Conservation (phyloP, 1,140 invertebrate species). For the Hyphantria cunea region DNA sequence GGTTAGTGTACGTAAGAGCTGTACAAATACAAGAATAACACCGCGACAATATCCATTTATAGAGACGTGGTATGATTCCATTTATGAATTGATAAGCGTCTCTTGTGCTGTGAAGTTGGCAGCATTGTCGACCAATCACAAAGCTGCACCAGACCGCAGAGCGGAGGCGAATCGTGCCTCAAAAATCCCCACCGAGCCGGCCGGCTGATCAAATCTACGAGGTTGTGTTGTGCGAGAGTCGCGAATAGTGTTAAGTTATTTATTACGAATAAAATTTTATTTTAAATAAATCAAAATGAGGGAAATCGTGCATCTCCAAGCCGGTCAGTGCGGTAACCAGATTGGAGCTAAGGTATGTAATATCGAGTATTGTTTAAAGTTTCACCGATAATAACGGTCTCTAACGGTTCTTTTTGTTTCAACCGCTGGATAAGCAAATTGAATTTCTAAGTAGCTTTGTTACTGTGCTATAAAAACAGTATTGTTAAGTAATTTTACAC, state of each 20-base stretch:
- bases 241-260: slow-evolving; percentile 74
- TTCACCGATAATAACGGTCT: slow-evolving; percentile 5
- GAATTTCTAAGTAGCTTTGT: slow-evolving; percentile 10
- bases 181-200: slow-evolving; percentile 66
- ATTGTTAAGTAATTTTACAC: slow-evolving; percentile 15
- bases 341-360: slow-evolving; percentile 90
- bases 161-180: slow-evolving; percentile 69
- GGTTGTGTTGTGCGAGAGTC: slow-evolving; percentile 65
- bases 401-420: slow-evolving; percentile 14
- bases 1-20: too few relatives aligned
- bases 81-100: slow-evolving; percentile 41
- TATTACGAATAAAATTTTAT: slow-evolving; percentile 47
- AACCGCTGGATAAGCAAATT: slow-evolving; percentile 10
- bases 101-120: slow-evolving; percentile 52
- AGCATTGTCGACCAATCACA: slow-evolving; percentile 54
- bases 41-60: slow-evolving; percentile 41
- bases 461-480: background rate
- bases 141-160: slow-evolving; percentile 38
- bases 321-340: slow-evolving; percentile 95
- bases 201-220: slow-evolving; percentile 50
- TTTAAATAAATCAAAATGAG: slow-evolving; percentile 84
- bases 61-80: slow-evolving; percentile 49
- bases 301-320: slow-evolving; percentile 92
- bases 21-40: slow-evolving; percentile 1
- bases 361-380: slow-evolving; percentile 18